A percentile compares a stretch with the other conserved stretches of the same genome.
These are phyloP conservation scores for Gymnoscelis rufifasciata DNA, from an alignment of 2,888 invertebrate species.

Conservation along the genomic window DNA sequence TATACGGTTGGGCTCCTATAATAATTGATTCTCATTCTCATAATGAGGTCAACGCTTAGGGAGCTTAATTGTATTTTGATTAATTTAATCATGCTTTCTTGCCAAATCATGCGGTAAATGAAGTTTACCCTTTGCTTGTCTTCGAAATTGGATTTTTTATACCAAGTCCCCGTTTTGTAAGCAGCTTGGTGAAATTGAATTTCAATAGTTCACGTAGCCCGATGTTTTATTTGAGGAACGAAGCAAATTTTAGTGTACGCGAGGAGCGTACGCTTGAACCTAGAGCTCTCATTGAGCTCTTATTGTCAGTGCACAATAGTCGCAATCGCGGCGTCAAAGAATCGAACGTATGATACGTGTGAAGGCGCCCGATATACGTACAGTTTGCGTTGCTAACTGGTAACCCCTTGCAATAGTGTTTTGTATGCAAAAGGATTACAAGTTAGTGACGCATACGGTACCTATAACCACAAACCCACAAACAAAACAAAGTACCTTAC, in stretches of 20 bases:
- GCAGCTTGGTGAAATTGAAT: conserved; percentile 9
- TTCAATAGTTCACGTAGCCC: background rate
- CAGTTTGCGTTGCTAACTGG: no score
- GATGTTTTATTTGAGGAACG: conserved; percentile 2
- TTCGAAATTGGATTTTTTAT: conserved; percentile 25
- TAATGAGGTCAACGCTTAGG: conserved; percentile 38
- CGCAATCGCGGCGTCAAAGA: conserved; percentile 45
- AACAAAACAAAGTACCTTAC: no score
- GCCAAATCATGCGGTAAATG: conserved; percentile 72
- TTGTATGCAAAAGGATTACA: no score
- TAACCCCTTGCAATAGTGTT: no score
- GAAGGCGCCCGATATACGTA: no score
- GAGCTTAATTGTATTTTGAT: conserved; percentile 69
- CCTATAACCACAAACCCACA: no score
- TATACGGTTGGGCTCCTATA: no score
- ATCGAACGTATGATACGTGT: background rate
- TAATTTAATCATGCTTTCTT: conserved; percentile 60
- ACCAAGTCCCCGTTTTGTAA: conserved; percentile 14
- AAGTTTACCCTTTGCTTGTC: conserved; percentile 45
- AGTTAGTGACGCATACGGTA: no score
- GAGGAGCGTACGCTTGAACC: conserved; percentile 12
- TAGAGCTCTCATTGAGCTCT: conserved; percentile 47
- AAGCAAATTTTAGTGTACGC: conserved; percentile 7
- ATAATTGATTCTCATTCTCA: no score
- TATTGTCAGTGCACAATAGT: conserved; percentile 59